phyloP scores from a whole-genome alignment of 2,797 vertebrate genomes.

The Tympanoctomys barrerae region DNA sequence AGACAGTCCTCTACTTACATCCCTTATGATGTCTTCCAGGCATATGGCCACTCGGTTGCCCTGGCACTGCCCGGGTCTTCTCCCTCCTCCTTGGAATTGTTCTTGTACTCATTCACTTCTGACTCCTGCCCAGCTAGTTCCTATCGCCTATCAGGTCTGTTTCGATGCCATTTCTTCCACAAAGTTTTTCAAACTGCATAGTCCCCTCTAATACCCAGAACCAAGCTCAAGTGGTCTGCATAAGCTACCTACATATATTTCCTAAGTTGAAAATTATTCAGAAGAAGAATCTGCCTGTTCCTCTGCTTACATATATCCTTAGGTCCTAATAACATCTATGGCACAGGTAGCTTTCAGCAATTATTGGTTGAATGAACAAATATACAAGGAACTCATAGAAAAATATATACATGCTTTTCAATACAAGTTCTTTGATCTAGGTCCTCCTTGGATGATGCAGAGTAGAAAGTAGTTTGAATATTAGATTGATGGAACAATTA shows the following conservation, averaged over 20 bases:
- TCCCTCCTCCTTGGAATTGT: neutral
- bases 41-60: neutral
- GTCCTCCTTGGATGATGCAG: neutral
- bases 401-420: neutral
- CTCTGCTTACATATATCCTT: neutral
- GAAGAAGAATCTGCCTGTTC: neutral
- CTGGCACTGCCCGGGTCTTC: neutral
- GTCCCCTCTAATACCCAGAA: neutral
- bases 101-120: neutral
- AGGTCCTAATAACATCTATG: neutral
- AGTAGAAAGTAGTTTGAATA: constrained; percentile 81
- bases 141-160: neutral
- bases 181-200: neutral
- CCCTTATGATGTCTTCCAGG: neutral
- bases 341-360: neutral
- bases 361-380: neutral
- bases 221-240: neutral
- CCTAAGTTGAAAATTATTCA: neutral
- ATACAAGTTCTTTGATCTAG: neutral
- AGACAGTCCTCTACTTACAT: neutral
- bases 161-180: neutral
- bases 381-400: neutral
- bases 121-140: neutral
- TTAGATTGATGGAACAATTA: constrained; percentile 43
- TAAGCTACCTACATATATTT: neutral